Evolutionary conservation across 1,140 invertebrate genomes (phyloP).

Genomic region (Araneus ventricosus): DNA sequence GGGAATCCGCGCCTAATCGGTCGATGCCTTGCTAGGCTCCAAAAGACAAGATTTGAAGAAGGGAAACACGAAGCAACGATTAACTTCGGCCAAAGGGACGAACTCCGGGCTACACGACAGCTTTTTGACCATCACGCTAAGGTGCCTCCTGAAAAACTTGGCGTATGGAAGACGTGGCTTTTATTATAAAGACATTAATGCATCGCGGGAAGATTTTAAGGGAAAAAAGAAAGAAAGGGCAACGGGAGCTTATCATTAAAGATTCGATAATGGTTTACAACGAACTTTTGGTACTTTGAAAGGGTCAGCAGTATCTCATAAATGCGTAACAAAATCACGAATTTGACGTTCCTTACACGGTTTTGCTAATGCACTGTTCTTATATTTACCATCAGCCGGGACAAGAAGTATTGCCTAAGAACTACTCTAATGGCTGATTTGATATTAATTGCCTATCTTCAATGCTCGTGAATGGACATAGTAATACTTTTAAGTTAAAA

Average conservation of each 20-base stretch:
- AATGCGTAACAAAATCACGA: no score
- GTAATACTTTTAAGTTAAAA: no score
- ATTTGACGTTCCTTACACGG: no score
- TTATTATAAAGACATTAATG: conserved; percentile 35
- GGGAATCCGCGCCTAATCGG: conserved; percentile 62
- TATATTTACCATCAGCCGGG: no score
- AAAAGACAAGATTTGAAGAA: conserved; percentile 23
- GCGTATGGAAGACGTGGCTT: not conserved
- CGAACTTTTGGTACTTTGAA: not conserved
- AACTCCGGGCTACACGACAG: conserved; percentile 1
- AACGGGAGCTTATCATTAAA: conserved; percentile 11
- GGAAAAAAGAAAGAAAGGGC: not conserved
- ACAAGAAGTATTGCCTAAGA: no score
- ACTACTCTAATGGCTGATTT: no score
- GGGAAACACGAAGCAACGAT: conserved; percentile 44
- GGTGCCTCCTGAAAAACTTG: not conserved
- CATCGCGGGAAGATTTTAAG: not conserved
- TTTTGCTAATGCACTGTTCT: no score
- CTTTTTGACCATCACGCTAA: conserved; percentile 29
- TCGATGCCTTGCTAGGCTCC: conserved; percentile 35
- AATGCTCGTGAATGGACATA: no score
- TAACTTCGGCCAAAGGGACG: conserved; percentile 6
- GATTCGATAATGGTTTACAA: not conserved
- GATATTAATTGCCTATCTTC: no score
- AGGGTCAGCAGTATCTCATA: no score